These are phyloP conservation scores for Lycophotia porphyrea DNA, from an alignment of 2,888 invertebrate genomes.

Conservation along the genomic window DNA sequence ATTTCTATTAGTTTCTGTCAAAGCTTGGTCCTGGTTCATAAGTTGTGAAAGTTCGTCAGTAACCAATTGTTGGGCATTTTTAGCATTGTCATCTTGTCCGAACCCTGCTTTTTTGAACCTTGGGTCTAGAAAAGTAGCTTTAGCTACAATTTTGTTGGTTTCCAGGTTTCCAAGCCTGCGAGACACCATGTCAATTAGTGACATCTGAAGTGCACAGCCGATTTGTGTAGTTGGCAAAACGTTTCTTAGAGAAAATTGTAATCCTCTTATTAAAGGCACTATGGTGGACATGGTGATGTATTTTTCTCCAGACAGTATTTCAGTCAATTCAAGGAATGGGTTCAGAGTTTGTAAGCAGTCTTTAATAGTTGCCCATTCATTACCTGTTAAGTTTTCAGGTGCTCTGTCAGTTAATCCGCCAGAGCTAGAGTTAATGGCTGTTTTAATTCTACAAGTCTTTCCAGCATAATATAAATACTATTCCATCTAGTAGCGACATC, in stretches of 20 bases:
- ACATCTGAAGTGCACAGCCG: not conserved
- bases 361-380: constrained; percentile 3
- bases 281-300: not conserved
- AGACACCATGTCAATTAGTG: constrained; percentile 1
- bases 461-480: not conserved
- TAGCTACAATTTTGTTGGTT: too few relatives aligned
- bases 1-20: not conserved
- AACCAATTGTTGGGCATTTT: not conserved
- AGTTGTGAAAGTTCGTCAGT: not conserved
- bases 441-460: constrained; percentile 1
- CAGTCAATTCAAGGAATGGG: constrained; percentile 1
- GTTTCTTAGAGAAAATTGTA: not conserved
- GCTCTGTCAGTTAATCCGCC: constrained; percentile 1
- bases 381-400: constrained; percentile 7
- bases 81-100: not conserved
- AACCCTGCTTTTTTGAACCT: not conserved
- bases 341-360: not conserved
- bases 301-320: not conserved
- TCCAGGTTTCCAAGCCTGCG: too few relatives aligned
- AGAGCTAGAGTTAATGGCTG: constrained; percentile 6
- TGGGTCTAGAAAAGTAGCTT: not conserved
- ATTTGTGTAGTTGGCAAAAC: not conserved
- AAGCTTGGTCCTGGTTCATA: not conserved
- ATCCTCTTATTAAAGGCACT: too few relatives aligned
- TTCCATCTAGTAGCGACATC: constrained; percentile 5